These are phyloP conservation scores for Parelbella ahira DNA, from an alignment of 2,888 invertebrate species.

Conservation along the genomic window DNA sequence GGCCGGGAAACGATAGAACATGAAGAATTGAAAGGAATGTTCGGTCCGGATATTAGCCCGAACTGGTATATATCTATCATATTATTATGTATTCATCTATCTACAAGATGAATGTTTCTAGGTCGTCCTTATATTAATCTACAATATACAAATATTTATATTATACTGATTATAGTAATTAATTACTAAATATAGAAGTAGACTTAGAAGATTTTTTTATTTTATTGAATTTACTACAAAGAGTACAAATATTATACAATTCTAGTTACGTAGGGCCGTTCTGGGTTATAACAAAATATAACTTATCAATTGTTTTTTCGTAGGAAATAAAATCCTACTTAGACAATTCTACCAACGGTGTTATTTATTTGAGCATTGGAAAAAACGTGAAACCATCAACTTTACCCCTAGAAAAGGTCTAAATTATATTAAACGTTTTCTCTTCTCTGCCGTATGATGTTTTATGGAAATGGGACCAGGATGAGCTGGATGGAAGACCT, in stretches of 20 bases:
- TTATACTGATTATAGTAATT: no score
- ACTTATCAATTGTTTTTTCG: slow-evolving; percentile 28
- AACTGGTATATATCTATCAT: no score
- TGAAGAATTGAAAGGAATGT: slow-evolving; percentile 30
- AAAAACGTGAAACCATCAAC: slow-evolving; percentile 45
- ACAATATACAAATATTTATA: no score
- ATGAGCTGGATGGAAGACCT: slow-evolving; percentile 37
- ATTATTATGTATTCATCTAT: no score
- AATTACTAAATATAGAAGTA: no score
- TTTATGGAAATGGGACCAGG: slow-evolving; percentile 53
- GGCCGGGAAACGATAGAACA: slow-evolving; percentile 29
- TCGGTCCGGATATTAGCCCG: slow-evolving; percentile 33
- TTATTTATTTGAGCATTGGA: slow-evolving; percentile 54
- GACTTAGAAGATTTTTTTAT: no score
- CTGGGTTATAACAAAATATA: no score
- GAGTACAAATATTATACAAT: no score
- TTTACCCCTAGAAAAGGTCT: slow-evolving; percentile 39
- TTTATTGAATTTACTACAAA: no score
- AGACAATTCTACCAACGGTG: slow-evolving; percentile 45
- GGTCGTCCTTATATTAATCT: no score
- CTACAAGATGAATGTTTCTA: no score
- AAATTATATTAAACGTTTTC: slow-evolving; percentile 43
- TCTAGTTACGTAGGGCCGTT: no score
- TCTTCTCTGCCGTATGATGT: slow-evolving; percentile 47
- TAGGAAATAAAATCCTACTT: slow-evolving; percentile 47